These are phyloP conservation scores for Diaphora mendica DNA, from an alignment of 2,888 invertebrate species.

Conservation along the genomic window DNA sequence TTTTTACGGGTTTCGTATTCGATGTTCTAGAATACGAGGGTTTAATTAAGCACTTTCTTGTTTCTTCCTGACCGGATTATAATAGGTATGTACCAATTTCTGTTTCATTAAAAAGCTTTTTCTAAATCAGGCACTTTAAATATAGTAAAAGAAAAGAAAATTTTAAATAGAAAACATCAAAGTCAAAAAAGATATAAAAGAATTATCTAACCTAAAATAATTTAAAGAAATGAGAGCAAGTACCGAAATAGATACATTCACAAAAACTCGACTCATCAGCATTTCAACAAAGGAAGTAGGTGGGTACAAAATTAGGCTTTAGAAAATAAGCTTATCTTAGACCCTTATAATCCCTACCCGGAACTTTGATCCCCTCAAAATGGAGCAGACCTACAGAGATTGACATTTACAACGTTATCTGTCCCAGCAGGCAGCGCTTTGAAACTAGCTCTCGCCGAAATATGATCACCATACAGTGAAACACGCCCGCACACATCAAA, in stretches of 20 bases:
- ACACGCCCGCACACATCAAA: constrained; percentile 51
- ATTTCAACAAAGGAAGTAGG: constrained; percentile 69
- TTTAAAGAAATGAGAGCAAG: constrained; percentile 34
- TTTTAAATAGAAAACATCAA: constrained; percentile 9
- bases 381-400: constrained; percentile 79
- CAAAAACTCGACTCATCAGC: constrained; percentile 64
- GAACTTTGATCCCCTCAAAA: constrained; percentile 83
- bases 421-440: constrained; percentile 72
- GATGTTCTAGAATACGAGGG: too few species aligned
- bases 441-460: constrained; percentile 64
- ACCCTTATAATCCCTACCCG: constrained; percentile 84
- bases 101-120: background rate
- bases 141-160: constrained; percentile 8
- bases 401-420: constrained; percentile 83
- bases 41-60: too few species aligned
- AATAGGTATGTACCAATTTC: too few species aligned
- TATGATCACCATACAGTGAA: constrained; percentile 52
- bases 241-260: constrained; percentile 42
- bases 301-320: constrained; percentile 79
- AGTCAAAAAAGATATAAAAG: constrained; percentile 29
- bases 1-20: too few species aligned
- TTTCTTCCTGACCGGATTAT: too few species aligned
- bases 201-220: constrained; percentile 33
- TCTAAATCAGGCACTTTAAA: background rate
- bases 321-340: constrained; percentile 83